These are phyloP conservation scores for Lasioglossum marginatum DNA, from an alignment of 2,888 invertebrate genomes.

Conservation along the genomic window DNA sequence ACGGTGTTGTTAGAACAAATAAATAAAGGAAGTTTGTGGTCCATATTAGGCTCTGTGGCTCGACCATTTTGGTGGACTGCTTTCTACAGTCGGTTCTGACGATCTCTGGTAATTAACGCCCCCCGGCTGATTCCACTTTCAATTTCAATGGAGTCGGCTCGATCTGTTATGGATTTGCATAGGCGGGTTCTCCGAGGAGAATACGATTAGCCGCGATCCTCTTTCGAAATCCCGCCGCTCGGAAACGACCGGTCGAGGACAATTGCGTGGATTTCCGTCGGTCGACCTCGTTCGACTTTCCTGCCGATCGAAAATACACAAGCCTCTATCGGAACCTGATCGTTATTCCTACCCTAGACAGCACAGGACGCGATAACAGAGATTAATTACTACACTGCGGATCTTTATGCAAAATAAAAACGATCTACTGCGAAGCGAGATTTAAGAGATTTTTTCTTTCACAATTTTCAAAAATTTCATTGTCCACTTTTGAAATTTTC, in stretches of 20 bases:
- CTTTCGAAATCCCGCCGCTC: constrained; percentile 19
- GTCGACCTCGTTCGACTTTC: constrained; percentile 16
- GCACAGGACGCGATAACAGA: neutral
- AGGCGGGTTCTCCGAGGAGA: constrained; percentile 16
- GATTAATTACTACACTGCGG: neutral
- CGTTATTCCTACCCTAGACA: neutral
- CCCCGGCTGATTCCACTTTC: neutral
- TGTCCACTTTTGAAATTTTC: too few species aligned
- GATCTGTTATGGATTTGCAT: constrained; percentile 9
- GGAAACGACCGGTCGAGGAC: constrained; percentile 16
- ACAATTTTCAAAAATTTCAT: too few species aligned
- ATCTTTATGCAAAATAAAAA: neutral
- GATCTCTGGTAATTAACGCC: neutral
- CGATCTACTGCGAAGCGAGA: too few species aligned
- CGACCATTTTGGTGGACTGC: neutral
- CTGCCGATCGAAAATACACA: neutral
- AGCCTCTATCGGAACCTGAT: neutral
- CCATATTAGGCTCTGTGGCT: neutral
- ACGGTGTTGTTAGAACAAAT: neutral
- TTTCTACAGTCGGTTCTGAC: neutral
- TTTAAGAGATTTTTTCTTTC: too few species aligned
- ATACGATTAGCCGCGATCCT: constrained; percentile 15
- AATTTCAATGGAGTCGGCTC: neutral
- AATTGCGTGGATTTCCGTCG: constrained; percentile 1
- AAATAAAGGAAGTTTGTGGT: neutral